These are phyloP conservation scores for Ailurus styani DNA, from an alignment of 2,113 vertebrate genomes.

Conservation along the genomic window DNA sequence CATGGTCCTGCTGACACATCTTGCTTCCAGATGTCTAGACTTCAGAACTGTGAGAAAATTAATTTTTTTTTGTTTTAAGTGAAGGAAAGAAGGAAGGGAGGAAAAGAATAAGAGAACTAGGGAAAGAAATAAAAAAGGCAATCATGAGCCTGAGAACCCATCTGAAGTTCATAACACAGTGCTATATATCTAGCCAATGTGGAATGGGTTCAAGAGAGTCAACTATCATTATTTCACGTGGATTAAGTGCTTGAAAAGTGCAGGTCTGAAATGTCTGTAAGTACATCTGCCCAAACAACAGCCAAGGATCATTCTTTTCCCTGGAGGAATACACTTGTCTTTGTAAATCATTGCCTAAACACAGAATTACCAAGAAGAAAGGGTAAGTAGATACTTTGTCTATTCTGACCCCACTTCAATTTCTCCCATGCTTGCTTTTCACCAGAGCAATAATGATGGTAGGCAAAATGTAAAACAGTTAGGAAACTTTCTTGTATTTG, in stretches of 20 bases:
- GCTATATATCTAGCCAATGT: background rate
- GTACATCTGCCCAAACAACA: background rate
- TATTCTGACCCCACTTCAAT: background rate
- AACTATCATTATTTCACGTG: conserved; percentile 8
- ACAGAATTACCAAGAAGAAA: background rate
- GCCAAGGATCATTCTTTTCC: background rate
- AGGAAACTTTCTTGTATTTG: background rate
- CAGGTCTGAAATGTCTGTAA: background rate
- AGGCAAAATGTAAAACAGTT: background rate
- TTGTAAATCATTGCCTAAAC: background rate
- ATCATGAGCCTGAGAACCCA: background rate
- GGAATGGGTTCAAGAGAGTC: background rate
- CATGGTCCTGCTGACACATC: background rate
- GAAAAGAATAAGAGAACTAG: background rate
- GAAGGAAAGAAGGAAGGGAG: background rate
- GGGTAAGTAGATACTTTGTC: background rate
- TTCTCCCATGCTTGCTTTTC: background rate
- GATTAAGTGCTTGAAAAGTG: conserved; percentile 31
- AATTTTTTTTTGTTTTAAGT: background rate
- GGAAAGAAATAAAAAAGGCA: background rate
- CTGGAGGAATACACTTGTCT: background rate
- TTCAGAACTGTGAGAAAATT: background rate
- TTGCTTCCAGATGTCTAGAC: background rate
- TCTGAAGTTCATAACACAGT: background rate
- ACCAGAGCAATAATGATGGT: background rate